Evolutionary conservation across 1,140 invertebrate species (phyloP).

Genomic region (Bombus soroeensis): DNA sequence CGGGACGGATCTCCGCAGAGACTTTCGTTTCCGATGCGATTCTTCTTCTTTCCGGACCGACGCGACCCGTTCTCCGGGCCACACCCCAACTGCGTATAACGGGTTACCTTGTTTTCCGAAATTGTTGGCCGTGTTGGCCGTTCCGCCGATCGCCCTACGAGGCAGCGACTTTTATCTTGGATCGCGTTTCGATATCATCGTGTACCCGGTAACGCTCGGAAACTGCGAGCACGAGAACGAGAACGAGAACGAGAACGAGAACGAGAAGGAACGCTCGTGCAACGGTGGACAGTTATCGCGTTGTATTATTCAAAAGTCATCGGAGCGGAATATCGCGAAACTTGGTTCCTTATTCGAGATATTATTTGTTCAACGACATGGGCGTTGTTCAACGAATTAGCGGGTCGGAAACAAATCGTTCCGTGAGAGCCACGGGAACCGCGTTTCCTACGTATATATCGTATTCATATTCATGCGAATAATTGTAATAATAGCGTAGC

Average conservation of each 20-base stretch:
- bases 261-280: not conserved
- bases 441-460: constrained; percentile 15
- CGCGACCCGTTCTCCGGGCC: no score
- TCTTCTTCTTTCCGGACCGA: no score
- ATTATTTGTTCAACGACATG: constrained; percentile 27
- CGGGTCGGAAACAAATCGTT: constrained; percentile 23
- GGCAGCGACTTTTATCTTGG: not conserved
- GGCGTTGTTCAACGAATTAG: constrained; percentile 24
- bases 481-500: constrained; percentile 50
- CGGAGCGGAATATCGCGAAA: constrained; percentile 15
- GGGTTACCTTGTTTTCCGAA: not conserved
- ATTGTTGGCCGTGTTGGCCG: not conserved
- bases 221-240: not conserved
- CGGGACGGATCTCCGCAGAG: constrained; percentile 17
- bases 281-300: constrained; percentile 16
- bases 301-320: constrained; percentile 22
- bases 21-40: constrained; percentile 2
- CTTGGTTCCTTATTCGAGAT: constrained; percentile 23
- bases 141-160: not conserved
- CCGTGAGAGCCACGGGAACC: not conserved
- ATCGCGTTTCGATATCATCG: not conserved
- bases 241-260: no score
- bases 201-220: not conserved
- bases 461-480: constrained; percentile 62
- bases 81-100: no score